Evolutionary conservation across 2,888 invertebrate genomes (phyloP).

Genomic region (Eustalomyia histrio): DNA sequence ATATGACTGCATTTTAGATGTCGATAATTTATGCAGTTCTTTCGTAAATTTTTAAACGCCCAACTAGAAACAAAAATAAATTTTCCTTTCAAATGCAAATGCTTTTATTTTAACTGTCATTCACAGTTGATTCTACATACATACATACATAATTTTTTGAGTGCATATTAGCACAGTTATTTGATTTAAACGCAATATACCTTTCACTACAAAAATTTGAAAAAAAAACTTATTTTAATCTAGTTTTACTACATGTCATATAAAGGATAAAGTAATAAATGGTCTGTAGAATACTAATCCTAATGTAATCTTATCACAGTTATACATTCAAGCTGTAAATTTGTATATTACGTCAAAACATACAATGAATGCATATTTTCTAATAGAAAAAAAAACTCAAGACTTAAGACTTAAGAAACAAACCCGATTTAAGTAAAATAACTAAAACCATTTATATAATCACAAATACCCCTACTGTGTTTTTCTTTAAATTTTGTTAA

Average conservation of each 20-base stretch:
- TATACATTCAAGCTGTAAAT: not conserved
- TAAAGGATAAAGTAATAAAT: constrained; percentile 34
- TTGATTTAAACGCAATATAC: not conserved
- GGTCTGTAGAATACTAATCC: constrained; percentile 38
- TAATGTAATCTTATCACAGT: constrained; percentile 24
- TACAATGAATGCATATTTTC: constrained; percentile 7
- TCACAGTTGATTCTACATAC: no score
- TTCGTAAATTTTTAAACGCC: no score
- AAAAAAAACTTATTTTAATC: not conserved
- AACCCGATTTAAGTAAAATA: constrained; percentile 12
- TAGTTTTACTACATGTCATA: constrained; percentile 46
- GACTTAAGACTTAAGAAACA: constrained; percentile 31
- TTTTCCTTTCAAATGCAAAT: no score
- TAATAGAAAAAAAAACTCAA: constrained; percentile 23
- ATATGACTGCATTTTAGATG: no score
- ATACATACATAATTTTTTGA: no score
- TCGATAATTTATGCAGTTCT: no score
- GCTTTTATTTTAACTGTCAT: no score
- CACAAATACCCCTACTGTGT: constrained; percentile 4
- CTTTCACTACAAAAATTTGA: not conserved
- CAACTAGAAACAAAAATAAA: no score
- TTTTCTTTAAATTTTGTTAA: not conserved
- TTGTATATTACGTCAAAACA: not conserved
- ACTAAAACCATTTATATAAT: not conserved
- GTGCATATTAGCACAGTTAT: not conserved